Conservation (phyloP, 30 jellyfish, hydroid and myxozoan genomes). For the Aurelia aurita region DNA sequence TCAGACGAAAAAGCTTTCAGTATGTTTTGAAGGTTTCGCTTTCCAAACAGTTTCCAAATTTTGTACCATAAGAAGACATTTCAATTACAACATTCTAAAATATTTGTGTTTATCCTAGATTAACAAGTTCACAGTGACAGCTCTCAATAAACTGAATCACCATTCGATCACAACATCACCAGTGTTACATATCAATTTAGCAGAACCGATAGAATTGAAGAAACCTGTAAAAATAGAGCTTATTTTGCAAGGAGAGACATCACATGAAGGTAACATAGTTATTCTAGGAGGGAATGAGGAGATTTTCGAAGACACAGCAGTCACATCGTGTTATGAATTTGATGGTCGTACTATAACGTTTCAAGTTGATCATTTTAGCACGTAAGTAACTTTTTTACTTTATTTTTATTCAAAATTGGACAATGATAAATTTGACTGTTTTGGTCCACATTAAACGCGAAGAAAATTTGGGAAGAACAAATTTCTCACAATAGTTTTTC, state of each 20-base stretch:
- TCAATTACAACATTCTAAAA: neutral
- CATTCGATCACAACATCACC: constrained; percentile 13
- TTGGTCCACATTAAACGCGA: no score
- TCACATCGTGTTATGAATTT: neutral
- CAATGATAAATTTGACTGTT: no score
- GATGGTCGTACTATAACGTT: neutral
- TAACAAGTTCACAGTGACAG: constrained; percentile 12
- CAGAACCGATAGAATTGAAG: neutral
- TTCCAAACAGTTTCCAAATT: no score
- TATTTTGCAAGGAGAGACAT: neutral
- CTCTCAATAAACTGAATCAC: neutral
- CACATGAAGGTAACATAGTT: constrained; percentile 6
- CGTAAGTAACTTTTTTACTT: constrained; percentile 4
- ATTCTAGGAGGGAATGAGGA: constrained; percentile 5
- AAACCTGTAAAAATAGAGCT: constrained; percentile 34
- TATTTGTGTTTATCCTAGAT: neutral
- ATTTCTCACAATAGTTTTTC: no score
- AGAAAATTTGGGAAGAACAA: no score
- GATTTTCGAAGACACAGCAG: constrained; percentile 1
- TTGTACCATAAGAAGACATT: no score
- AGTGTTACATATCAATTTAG: constrained; percentile 6
- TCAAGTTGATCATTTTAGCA: constrained; percentile 23
- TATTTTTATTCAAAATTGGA: neutral
- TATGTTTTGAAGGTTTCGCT: no score
- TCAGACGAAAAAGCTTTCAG: no score